A percentile compares a stretch with the other conserved stretches of the same genome.
Conservation (phyloP, 2,888 invertebrate species). For the Brenthis ino region DNA sequence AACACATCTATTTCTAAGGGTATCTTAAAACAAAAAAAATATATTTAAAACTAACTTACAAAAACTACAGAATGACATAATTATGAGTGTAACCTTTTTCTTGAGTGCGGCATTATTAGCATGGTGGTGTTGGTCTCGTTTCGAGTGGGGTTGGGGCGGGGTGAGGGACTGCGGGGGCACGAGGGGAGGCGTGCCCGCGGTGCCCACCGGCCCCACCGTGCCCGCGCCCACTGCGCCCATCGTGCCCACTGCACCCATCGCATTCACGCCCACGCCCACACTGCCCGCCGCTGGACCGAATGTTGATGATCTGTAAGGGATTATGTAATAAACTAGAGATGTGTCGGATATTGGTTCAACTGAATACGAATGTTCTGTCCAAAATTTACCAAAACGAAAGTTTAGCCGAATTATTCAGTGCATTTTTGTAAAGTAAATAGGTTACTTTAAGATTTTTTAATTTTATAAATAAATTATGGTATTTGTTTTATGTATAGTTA, state of each 20-base stretch:
- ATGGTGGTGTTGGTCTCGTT: conserved; percentile 69
- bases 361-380: too few species aligned
- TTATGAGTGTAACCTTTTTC: conserved; percentile 63
- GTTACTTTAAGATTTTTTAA: too few species aligned
- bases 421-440: too few species aligned
- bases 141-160: conserved; percentile 54
- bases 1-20: too few species aligned
- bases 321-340: background rate
- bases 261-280: conserved; percentile 26
- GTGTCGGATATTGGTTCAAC: background rate
- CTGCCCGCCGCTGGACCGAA: conserved; percentile 57
- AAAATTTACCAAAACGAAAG: too few species aligned
- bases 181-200: conserved; percentile 45
- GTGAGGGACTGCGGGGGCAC: conserved; percentile 59
- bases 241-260: conserved; percentile 26
- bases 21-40: background rate
- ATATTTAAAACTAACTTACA: conserved; percentile 1
- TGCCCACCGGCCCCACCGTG: conserved; percentile 34
- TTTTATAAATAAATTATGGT: too few species aligned
- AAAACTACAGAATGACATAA: background rate
- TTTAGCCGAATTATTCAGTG: too few species aligned
- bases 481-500: too few species aligned
- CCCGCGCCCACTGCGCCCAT: conserved; percentile 35
- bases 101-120: conserved; percentile 58
- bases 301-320: conserved; percentile 51